phyloP scores from a whole-genome alignment of 2,113 vertebrate genomes.

The Etheostoma cragini region DNA sequence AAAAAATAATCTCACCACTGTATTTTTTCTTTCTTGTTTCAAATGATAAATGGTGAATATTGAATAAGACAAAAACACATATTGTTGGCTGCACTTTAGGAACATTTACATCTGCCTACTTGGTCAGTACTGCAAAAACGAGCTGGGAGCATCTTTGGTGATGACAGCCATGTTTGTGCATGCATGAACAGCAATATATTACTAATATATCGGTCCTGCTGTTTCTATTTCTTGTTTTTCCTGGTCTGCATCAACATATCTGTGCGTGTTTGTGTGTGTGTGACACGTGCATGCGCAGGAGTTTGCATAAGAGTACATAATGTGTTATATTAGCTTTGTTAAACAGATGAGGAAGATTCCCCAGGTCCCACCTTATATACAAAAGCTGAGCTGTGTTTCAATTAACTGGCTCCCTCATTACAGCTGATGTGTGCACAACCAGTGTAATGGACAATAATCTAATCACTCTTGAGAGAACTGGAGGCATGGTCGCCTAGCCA shows the following conservation, averaged over 20 bases:
- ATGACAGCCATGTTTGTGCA: conserved; percentile 12
- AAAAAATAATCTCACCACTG: background rate
- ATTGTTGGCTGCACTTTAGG: background rate
- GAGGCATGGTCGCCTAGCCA: conserved; percentile 21
- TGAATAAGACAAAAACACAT: background rate
- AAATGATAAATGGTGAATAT: background rate
- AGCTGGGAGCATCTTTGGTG: background rate
- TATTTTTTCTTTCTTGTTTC: background rate
- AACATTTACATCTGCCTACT: background rate
- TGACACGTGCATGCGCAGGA: background rate
- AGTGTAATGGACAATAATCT: conserved; percentile 66
- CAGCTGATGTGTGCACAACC: conserved; percentile 62
- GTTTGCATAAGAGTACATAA: conserved; percentile 39
- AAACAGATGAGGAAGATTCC: conserved; percentile 59
- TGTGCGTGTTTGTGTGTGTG: background rate
- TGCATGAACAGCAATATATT: conserved; percentile 9
- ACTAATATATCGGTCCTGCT: conserved; percentile 3
- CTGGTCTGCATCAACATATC: conserved; percentile 7
- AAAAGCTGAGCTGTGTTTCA: conserved; percentile 57
- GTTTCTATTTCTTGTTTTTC: conserved; percentile 20
- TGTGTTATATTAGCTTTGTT: conserved; percentile 61
- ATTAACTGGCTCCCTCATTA: conserved; percentile 65
- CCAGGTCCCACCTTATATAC: conserved; percentile 44
- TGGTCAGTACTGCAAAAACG: background rate
- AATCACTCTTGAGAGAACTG: conserved; percentile 63